These are phyloP conservation scores for Spea hammondii DNA, from an alignment of 2,797 vertebrate genomes.

Conservation along the genomic window DNA sequence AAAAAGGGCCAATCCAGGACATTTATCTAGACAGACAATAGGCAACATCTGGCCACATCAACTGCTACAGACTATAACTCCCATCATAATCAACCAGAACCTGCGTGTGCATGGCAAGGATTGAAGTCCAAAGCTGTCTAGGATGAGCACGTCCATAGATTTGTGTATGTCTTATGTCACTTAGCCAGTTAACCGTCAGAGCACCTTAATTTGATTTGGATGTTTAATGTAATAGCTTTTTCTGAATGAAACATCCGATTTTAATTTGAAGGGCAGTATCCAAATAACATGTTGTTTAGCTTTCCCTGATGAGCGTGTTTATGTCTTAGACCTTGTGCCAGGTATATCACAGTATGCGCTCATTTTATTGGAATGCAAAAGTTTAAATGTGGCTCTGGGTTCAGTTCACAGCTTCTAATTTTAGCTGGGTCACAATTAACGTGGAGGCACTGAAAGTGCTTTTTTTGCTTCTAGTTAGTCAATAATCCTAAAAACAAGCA, in stretches of 20 bases:
- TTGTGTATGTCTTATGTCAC: not conserved
- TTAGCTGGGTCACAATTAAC: conserved; percentile 45
- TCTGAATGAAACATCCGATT: conserved; percentile 40
- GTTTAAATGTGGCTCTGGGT: conserved; percentile 25
- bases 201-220: not conserved
- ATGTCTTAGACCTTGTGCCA: conserved; percentile 37
- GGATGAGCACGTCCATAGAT: not conserved
- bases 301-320: conserved; percentile 44
- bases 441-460: conserved; percentile 35
- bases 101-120: not conserved
- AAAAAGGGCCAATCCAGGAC: not conserved
- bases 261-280: conserved; percentile 35
- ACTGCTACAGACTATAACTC: not conserved
- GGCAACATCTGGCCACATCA: not conserved
- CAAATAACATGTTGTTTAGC: conserved; percentile 45
- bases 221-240: conserved; percentile 2
- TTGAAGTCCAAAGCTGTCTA: not conserved
- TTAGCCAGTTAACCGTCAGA: not conserved
- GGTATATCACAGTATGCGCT: conserved; percentile 44
- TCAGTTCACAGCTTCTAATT: conserved; percentile 47
- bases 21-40: too few relatives aligned
- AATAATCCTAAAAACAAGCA: conserved; percentile 30
- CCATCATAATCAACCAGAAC: not conserved
- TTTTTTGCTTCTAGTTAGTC: conserved; percentile 38
- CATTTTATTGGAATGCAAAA: conserved; percentile 47